Conservation (phyloP, 2,888 invertebrate species). For the Cactoblastis cactorum region DNA sequence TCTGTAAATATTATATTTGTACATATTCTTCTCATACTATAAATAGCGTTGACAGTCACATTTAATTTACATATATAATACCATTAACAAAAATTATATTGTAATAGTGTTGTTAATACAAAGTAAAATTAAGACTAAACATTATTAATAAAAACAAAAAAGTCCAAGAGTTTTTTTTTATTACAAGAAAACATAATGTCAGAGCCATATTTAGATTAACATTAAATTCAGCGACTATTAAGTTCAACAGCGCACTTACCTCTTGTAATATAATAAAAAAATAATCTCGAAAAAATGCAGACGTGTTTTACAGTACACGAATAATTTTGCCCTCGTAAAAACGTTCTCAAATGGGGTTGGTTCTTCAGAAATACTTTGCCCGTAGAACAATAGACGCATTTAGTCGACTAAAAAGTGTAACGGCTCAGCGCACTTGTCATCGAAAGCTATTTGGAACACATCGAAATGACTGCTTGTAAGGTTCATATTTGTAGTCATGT, state of each 20-base stretch:
- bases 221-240: conserved; percentile 14
- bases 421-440: conserved; percentile 68
- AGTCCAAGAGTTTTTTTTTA: no score
- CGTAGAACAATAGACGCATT: conserved; percentile 70
- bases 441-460: conserved; percentile 72
- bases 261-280: conserved; percentile 15
- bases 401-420: conserved; percentile 68
- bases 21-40: no score
- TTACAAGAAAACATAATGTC: conserved; percentile 2
- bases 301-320: conserved; percentile 23
- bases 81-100: no score
- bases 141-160: no score
- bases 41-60: no score
- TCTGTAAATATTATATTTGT: no score
- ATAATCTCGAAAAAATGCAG: conserved; percentile 16
- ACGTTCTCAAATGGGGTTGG: conserved; percentile 22
- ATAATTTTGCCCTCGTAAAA: conserved; percentile 29
- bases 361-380: conserved; percentile 46
- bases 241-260: conserved; percentile 6
- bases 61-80: no score
- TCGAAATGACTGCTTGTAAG: conserved; percentile 57
- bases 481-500: conserved; percentile 34
- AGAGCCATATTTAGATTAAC: conserved; percentile 9
- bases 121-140: no score
- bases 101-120: no score